Evolutionary conservation across 2,113 vertebrate species (phyloP), one percentile per base, ranked within the genome.

Genomic region (Plectropomus leopardus): DNA sequence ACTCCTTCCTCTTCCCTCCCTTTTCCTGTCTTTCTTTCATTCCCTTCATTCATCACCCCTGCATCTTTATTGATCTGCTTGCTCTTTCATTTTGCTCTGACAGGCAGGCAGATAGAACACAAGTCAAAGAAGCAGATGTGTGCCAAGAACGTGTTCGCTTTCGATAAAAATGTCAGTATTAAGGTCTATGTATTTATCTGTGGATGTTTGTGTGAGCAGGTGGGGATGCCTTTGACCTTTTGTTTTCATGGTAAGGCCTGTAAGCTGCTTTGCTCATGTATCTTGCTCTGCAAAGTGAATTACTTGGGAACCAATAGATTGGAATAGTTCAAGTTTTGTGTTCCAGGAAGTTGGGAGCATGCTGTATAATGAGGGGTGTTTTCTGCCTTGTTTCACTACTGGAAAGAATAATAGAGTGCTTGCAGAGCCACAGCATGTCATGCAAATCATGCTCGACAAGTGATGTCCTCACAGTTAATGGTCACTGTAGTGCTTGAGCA

Each of bases 191-290:
- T 72, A 61, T 72, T 63, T 67, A 50, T 68, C 21, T 64, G 45
- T 78, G 14, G 19, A 24, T 70, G 34, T 79, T 82, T 76, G 72
- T 63, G 34, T 19, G 58, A 45, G 55, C 79, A 86, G 86, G 74
- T 84, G 85, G 53, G 24, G 61, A 0, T 68, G 54, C 53, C 50
- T 47, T 74, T 80, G 89, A 93, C 82, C 69, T 80, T 73, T 72
- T 83, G 76, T 89, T 89, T 69, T 60, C 72, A 74, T 67, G 47
- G 78, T 54, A 81, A 82, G 45, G 55, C 76, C 57, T n/a, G 17
- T 87, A 86, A 92, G 80, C 85, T 81, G 76, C 79, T 92, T 92
- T 87, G 40, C 78, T 84, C 55, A 51, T 84, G 63, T 86, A 74
- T 77, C 68, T 78, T 77, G 51, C 72, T 72, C 54, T 74, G 71